Evolutionary conservation across 2,888 invertebrate species (phyloP).

Genomic region (Geotrupes spiniger): DNA sequence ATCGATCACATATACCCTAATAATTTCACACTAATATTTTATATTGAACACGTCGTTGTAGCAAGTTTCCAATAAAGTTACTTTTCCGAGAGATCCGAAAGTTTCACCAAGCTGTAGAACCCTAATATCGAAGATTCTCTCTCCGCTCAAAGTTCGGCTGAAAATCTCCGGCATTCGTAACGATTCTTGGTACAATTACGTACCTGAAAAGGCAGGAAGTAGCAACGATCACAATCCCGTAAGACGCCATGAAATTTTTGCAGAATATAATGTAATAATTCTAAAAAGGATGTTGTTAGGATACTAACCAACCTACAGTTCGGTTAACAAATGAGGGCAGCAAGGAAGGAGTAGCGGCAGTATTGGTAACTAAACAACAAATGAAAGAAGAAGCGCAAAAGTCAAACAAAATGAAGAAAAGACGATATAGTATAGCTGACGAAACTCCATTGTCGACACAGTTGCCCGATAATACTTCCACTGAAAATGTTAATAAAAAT

Average conservation of each 20-base stretch:
- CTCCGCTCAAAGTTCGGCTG: constrained; percentile 65
- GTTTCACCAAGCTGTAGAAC: constrained; percentile 64
- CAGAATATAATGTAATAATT: constrained; percentile 23
- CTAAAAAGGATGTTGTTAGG: constrained; percentile 25
- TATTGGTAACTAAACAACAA: constrained; percentile 34
- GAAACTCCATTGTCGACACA: constrained; percentile 23
- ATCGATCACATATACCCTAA: no score
- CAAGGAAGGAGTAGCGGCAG: constrained; percentile 19
- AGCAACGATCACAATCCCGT: constrained; percentile 31
- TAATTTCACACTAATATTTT: no score
- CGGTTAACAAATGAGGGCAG: constrained; percentile 14
- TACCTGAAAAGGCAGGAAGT: constrained; percentile 31
- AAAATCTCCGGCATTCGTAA: constrained; percentile 64
- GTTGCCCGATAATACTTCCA: constrained; percentile 13
- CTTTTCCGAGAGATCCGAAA: constrained; percentile 65
- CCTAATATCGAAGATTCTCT: constrained; percentile 67
- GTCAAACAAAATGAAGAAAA: constrained; percentile 24
- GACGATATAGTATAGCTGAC: constrained; percentile 30
- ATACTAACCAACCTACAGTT: constrained; percentile 17
- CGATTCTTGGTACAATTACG: constrained; percentile 62
- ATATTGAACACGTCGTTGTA: constrained; percentile 38
- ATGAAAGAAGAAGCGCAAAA: constrained; percentile 27
- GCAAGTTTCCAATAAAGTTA: constrained; percentile 73
- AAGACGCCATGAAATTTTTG: constrained; percentile 15
- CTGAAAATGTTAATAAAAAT: constrained; percentile 15